Percentiles rank a stretch among this genome's conserved stretches.
Evolutionary conservation across 1,140 invertebrate species (phyloP).

Genomic region (Drosophila sp.): DNA sequence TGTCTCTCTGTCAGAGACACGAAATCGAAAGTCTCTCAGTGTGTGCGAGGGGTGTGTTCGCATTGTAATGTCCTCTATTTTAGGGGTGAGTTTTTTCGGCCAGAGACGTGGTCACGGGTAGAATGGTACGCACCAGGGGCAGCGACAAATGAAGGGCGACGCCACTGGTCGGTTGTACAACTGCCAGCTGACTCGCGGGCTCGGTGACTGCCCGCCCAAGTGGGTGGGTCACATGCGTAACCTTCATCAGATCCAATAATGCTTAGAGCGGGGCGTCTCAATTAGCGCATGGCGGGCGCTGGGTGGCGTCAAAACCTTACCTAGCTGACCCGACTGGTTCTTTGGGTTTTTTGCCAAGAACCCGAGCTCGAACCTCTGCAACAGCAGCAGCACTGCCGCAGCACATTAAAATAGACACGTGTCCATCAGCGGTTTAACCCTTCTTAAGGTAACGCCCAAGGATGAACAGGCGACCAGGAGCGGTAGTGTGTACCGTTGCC

Average conservation of each 20-base stretch:
- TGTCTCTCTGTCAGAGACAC: slow-evolving; percentile 33
- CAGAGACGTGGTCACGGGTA: slow-evolving; percentile 26
- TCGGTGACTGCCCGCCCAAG: slow-evolving; percentile 46
- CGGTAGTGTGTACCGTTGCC: not conserved
- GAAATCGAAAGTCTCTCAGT: slow-evolving; percentile 65
- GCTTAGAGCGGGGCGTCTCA: slow-evolving; percentile 35
- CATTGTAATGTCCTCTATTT: slow-evolving; percentile 33
- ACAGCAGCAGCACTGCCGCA: slow-evolving; percentile 43
- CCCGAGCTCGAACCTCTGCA: slow-evolving; percentile 58
- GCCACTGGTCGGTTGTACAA: slow-evolving; percentile 44
- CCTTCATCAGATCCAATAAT: slow-evolving; percentile 51
- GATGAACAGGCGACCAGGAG: slow-evolving; percentile 71
- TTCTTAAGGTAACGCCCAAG: slow-evolving; percentile 84
- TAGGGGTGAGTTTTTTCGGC: slow-evolving; percentile 63
- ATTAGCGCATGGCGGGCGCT: slow-evolving; percentile 61
- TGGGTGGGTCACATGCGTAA: slow-evolving; percentile 50
- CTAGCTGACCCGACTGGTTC: slow-evolving; percentile 57
- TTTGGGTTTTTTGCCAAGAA: slow-evolving; percentile 71
- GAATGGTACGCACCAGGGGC: slow-evolving; percentile 16
- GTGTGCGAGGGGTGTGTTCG: slow-evolving; percentile 65
- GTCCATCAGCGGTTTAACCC: slow-evolving; percentile 83
- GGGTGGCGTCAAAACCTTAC: slow-evolving; percentile 55
- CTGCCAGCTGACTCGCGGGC: slow-evolving; percentile 46
- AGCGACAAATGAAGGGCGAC: slow-evolving; percentile 20
- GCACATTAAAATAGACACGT: slow-evolving; percentile 75